Evolutionary conservation across 1,140 invertebrate genomes (phyloP), one percentile per base, ranked within the genome.

Genomic region (Drosophila tani): DNA sequence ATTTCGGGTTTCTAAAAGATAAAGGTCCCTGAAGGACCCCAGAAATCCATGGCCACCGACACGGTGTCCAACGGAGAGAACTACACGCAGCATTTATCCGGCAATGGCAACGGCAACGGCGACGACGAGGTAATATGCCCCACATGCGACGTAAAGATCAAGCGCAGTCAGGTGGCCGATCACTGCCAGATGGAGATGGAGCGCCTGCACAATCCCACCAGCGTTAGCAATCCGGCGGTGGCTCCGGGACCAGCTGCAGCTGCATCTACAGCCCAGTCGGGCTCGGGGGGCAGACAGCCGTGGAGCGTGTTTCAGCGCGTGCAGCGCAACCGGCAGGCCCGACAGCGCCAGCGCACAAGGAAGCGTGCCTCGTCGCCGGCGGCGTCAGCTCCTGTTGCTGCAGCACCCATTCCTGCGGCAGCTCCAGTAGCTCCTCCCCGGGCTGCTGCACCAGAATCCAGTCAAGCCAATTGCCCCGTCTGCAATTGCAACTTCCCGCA

Each of bases 141-240:
- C 15, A 95, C 96, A 8, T 98, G 97, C 93, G 95, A 96, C 55
- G 94, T 96, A 12, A 96, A 96, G 24, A 94, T 98, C 35, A 94
- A 96, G 67, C 93, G 95, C 5, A 95, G 95, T 24, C 97, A 97
- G 91, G 91, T 97, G 29, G 96, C 97, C 78, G 93, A 95, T 46
- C 97, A 98, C 91, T 95, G 96, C 66, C 93, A 95, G 12, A 93
- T 95, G 56, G 97, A 98, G 92, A 92, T 97, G 71, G 96, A 97
- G 68, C 95, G 96, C 79, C 93, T 98, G 32, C 95, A 95, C 76
- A 95, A 70, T 12, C 21, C 67, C 11, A 38, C 40, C n/a, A 68
- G 45, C 38, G 64, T 40, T 29, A 67, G 29, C 40, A 56, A 47
- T 14, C 17, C 60, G 8, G 17, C 38, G 2, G 19, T 4, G 15